Percentiles rank a stretch among this genome's conserved stretches.
phyloP scores from a whole-genome alignment of 2,888 invertebrate species.

The Caenorhabditis sp. region DNA sequence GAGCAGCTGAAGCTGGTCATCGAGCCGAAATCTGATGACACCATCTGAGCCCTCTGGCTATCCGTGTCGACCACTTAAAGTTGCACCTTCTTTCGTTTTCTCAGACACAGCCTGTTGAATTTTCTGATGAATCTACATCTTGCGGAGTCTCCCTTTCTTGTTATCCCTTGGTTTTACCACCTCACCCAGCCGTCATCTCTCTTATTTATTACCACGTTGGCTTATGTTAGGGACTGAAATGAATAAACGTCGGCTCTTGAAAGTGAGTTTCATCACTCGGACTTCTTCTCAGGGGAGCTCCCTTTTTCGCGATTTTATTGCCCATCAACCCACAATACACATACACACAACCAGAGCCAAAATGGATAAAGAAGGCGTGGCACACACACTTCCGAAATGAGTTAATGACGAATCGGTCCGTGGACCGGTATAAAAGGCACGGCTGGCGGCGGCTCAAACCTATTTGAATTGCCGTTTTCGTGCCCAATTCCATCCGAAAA shows the following conservation, averaged over 20 bases:
- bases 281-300: neutral
- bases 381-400: neutral
- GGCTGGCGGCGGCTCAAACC: conserved; percentile 4
- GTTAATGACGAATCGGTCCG: conserved; percentile 43
- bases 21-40: conserved; percentile 11
- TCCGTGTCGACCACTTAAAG: no score
- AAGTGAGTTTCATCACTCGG: conserved; percentile 3
- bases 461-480: conserved; percentile 42
- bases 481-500: conserved; percentile 8
- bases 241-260: no score
- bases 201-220: no score
- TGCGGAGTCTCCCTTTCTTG: neutral
- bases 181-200: neutral
- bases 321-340: conserved; percentile 33
- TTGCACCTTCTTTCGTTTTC: no score
- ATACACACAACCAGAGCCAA: conserved; percentile 4
- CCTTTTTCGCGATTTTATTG: conserved; percentile 19
- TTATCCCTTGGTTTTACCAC: neutral
- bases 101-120: no score
- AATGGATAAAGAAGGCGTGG: conserved; percentile 26
- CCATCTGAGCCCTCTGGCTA: no score
- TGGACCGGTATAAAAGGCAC: conserved; percentile 40
- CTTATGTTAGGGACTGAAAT: no score
- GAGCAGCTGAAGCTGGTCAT: conserved; percentile 19
- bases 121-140: conserved; percentile 4